Evolutionary conservation across 1,140 invertebrate genomes (phyloP), one percentile per base, ranked within the genome.

Genomic region (Temnothorax longispinosus): DNA sequence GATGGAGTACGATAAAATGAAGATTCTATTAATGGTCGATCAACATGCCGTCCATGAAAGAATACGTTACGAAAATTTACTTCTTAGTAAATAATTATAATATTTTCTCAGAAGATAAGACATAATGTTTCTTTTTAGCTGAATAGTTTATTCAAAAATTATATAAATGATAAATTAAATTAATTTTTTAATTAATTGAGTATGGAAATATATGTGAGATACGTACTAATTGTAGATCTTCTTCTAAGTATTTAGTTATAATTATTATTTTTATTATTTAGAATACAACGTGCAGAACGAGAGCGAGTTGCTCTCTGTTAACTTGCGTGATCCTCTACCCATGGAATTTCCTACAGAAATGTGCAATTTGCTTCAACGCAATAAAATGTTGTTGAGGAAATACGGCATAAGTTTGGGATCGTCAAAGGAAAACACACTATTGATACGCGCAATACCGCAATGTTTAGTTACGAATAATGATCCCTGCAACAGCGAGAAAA

Each of bases 31-130:
- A 74, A 81, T 95, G 8, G 94, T 95, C 44, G 95, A 95, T 91
- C 95, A 95, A 93, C 95, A 95, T 90, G 95, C 95, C 6, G 87
- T 93, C 72, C 93, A 95, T 71, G 95, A 95, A 91, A 93, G 95
- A 87, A 95, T 95, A 88, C 93, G 94, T 71, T 95, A 95, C 74
- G 95, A 95, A 88, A 82, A 93, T 76, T 91, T 95, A 21, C 86
- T 95, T 72, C 71, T 90, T 81, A 88, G 95, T 95, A 92, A 74
- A 13, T 13, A 60, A 67, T 87, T 47, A 52, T 10, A 56, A 72
- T 74, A 85, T 11, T 74, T 84, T 69, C 7, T 58, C n/a, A 54
- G 11, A 13, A 1, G 10, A 74, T 52, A 56, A 67, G n/a, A 77
- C 15, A 65, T 78, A 11, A 8, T 18, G 15, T 1, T 64, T 32